A percentile compares a stretch with the other conserved stretches of the same genome.
These are phyloP conservation scores for Montipora capricornis DNA, from an alignment of 64 coral and sea anemone species.

Conservation along the genomic window DNA sequence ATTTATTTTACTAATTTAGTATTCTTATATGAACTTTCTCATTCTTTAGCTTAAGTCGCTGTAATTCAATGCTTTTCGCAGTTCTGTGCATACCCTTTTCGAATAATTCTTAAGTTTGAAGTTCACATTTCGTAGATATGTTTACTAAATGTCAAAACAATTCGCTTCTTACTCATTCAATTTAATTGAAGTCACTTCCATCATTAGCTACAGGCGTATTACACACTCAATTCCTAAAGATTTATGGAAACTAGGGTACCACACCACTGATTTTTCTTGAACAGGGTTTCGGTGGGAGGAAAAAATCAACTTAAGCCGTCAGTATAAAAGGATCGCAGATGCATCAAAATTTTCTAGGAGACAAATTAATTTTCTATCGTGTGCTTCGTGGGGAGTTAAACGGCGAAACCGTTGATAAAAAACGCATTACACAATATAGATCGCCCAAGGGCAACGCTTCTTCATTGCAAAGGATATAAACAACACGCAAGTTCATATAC, in stretches of 20 bases:
- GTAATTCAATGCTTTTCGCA: too few relatives aligned
- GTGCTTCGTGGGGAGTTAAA: conserved; percentile 17
- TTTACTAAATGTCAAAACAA: conserved; percentile 7
- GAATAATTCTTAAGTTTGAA: neutral
- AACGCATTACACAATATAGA: neutral
- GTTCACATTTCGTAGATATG: neutral
- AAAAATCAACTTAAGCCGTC: neutral
- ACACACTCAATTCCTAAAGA: neutral
- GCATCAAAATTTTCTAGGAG: neutral
- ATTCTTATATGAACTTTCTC: too few relatives aligned
- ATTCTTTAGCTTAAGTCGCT: neutral
- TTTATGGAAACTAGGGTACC: too few relatives aligned
- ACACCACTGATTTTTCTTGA: too few relatives aligned
- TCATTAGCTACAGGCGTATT: neutral
- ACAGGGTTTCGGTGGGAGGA: too few relatives aligned
- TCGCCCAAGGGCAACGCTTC: neutral
- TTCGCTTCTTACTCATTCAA: neutral
- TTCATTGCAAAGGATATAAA: neutral
- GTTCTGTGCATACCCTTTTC: too few relatives aligned
- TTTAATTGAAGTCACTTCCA: neutral
- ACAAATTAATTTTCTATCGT: neutral
- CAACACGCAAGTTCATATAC: conserved; percentile 9
- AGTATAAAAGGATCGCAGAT: neutral
- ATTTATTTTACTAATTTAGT: neutral
- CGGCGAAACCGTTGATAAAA: conserved; percentile 2